These are phyloP conservation scores for Pseudopodoces humilis DNA, from an alignment of 2,113 vertebrate species.

Conservation along the genomic window DNA sequence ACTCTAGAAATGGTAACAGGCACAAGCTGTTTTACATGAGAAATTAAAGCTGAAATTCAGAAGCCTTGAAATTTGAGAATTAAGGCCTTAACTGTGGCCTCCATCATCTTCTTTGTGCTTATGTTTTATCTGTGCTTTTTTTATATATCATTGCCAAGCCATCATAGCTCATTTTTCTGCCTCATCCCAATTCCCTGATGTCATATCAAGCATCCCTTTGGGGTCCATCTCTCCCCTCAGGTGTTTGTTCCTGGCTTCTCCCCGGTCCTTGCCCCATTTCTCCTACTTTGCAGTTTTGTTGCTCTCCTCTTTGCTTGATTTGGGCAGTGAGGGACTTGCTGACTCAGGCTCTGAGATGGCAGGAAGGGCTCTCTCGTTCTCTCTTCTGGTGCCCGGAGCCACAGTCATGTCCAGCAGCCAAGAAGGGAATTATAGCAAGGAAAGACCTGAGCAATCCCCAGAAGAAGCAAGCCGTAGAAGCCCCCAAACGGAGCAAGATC, in stretches of 20 bases:
- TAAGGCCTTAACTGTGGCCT: background rate
- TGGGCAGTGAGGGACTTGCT: background rate
- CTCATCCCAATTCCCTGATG: background rate
- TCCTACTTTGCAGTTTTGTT: background rate
- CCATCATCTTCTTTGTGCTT: background rate
- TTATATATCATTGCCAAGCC: background rate
- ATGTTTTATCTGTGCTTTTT: background rate
- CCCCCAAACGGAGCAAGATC: background rate
- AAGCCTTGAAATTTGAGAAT: background rate
- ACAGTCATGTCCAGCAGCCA: fast-evolving
- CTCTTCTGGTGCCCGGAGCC: background rate
- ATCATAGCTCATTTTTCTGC: background rate
- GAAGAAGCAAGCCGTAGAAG: background rate
- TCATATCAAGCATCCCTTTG: fast-evolving
- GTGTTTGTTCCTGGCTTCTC: background rate
- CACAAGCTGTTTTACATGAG: background rate
- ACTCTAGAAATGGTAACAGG: background rate
- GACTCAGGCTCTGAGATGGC: background rate
- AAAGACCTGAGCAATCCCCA: background rate
- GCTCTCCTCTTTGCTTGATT: background rate
- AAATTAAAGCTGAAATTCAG: background rate
- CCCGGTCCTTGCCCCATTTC: background rate
- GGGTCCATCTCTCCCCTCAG: background rate
- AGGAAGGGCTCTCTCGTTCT: background rate
- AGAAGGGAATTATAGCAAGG: background rate